These are phyloP conservation scores for Excalfactoria chinensis DNA, from an alignment of 2,113 vertebrate genomes.

Conservation along the genomic window DNA sequence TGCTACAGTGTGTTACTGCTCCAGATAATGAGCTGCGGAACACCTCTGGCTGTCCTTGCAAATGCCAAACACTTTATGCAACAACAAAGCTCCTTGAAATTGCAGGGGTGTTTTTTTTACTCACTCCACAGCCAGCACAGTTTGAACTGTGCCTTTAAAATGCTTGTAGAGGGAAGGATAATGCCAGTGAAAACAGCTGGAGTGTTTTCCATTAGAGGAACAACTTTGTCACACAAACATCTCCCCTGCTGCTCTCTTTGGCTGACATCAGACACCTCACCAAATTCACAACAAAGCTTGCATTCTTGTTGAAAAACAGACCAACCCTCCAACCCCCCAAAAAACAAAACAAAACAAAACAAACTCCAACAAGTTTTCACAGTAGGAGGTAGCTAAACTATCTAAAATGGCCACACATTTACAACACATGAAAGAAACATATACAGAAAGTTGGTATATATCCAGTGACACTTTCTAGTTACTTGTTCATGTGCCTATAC, in stretches of 20 bases:
- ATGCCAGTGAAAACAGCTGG: slow-evolving; percentile 50
- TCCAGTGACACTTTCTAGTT: neutral
- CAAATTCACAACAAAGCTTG: slow-evolving; percentile 19
- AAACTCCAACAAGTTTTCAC: neutral
- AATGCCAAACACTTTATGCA: slow-evolving; percentile 29
- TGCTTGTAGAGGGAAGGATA: neutral
- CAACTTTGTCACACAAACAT: slow-evolving; percentile 23
- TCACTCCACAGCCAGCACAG: neutral
- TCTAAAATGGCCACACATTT: neutral
- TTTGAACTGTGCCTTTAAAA: slow-evolving; percentile 33
- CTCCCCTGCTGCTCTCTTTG: slow-evolving; percentile 38
- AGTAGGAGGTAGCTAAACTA: neutral
- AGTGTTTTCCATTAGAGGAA: slow-evolving; percentile 18
- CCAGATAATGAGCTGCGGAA: neutral
- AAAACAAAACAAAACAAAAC: neutral
- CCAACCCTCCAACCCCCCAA: neutral
- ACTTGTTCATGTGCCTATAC: neutral
- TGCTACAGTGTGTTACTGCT: neutral
- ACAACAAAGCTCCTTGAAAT: neutral
- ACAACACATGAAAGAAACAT: neutral
- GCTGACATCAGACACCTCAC: slow-evolving; percentile 40
- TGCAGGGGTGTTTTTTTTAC: slow-evolving; percentile 5
- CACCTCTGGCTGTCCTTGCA: slow-evolving; percentile 5
- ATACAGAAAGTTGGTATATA: neutral
- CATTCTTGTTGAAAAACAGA: slow-evolving; percentile 1